Conservation (phyloP, 2,113 vertebrate species). For the Aegithalos caudatus region DNA sequence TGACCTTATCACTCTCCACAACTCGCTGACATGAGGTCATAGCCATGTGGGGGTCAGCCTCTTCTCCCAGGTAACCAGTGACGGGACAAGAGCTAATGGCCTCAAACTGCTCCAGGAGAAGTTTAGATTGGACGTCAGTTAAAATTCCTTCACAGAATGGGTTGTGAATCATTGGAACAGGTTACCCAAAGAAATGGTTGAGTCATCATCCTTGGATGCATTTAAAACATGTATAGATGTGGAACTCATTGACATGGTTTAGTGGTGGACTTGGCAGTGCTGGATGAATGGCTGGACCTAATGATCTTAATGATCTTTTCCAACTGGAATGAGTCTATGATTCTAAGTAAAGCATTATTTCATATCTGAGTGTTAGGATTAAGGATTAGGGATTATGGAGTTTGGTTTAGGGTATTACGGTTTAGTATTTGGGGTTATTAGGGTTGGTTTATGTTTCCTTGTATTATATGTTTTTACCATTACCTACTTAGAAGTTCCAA, state of each 20-base stretch:
- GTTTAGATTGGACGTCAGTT: background rate
- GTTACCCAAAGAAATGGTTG: background rate
- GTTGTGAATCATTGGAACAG: background rate
- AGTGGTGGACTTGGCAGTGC: background rate
- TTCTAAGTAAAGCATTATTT: background rate
- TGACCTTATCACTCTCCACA: background rate
- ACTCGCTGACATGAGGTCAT: background rate
- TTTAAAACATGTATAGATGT: background rate
- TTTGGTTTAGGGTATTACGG: background rate
- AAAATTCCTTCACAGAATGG: background rate
- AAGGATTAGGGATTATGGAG: background rate
- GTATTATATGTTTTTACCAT: background rate
- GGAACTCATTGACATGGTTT: background rate
- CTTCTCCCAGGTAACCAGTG: background rate
- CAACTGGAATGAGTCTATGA: background rate
- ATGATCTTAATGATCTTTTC: background rate
- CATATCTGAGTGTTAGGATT: background rate
- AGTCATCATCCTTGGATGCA: background rate
- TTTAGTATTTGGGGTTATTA: background rate
- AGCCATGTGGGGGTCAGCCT: fast-evolving
- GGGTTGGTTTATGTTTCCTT: background rate
- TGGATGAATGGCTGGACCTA: background rate
- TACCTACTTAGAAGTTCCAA: background rate
- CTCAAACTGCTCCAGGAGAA: background rate
- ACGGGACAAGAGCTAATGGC: background rate